Percentiles rank a stretch among this genome's conserved stretches.
Evolutionary conservation across 2,113 vertebrate species (phyloP).

Genomic region (Rana temporaria): DNA sequence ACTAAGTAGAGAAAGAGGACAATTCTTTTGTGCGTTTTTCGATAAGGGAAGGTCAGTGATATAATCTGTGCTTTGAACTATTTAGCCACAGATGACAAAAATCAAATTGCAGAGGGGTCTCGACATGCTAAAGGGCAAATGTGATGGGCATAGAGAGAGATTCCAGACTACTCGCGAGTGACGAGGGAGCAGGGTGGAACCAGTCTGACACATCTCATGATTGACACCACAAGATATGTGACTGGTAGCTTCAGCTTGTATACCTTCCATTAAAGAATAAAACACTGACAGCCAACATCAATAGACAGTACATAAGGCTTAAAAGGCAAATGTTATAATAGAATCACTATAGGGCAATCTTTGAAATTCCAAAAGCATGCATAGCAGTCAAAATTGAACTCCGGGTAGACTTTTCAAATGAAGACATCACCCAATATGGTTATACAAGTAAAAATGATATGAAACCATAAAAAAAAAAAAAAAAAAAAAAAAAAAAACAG

Average conservation of each 20-base stretch:
- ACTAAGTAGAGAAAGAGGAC: conserved; percentile 21
- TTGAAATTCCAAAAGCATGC: too few relatives aligned
- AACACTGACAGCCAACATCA: not conserved
- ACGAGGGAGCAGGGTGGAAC: conserved; percentile 29
- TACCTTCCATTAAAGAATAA: not conserved
- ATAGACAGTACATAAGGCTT: not conserved
- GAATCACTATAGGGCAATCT: too few relatives aligned
- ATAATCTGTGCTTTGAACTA: conserved; percentile 59
- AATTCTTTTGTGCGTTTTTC: conserved; percentile 53
- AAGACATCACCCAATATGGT: too few relatives aligned
- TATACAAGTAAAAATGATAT: too few relatives aligned
- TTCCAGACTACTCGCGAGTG: conserved; percentile 49
- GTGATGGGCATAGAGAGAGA: conserved; percentile 32
- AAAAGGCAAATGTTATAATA: not conserved
- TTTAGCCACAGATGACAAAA: conserved; percentile 60
- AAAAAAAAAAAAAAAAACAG: too few relatives aligned
- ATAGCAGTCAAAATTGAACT: too few relatives aligned
- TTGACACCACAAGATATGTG: conserved; percentile 43
- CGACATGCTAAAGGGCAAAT: conserved; percentile 58
- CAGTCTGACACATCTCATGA: conserved; percentile 5
- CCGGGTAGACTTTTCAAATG: too few relatives aligned
- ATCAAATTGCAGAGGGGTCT: conserved; percentile 57
- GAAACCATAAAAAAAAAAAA: too few relatives aligned
- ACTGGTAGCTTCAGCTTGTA: conserved; percentile 16
- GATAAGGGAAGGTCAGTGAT: conserved; percentile 57